Evolutionary conservation across 2,113 vertebrate genomes (phyloP).

Genomic region (Siphamia tubifer): DNA sequence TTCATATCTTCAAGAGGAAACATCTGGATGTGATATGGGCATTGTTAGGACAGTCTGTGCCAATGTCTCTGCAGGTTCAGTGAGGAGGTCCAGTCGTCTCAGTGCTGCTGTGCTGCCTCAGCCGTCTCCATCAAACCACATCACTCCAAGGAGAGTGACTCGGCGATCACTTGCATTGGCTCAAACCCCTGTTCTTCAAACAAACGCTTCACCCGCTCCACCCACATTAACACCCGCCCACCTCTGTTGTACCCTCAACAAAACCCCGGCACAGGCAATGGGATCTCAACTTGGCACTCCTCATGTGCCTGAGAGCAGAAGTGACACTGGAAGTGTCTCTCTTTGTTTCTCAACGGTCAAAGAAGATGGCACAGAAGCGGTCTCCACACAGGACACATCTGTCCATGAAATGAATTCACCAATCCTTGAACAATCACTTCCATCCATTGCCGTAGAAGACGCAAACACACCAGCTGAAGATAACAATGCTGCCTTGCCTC

Average conservation of each 20-base stretch:
- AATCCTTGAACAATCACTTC: neutral
- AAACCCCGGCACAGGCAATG: slow-evolving; percentile 14
- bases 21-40: too few relatives aligned
- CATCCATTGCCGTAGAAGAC: slow-evolving; percentile 12
- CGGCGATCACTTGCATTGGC: slow-evolving; percentile 23
- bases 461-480: neutral
- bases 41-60: too few relatives aligned
- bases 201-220: neutral
- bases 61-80: slow-evolving; percentile 33
- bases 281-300: slow-evolving; percentile 25
- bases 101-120: slow-evolving; percentile 26
- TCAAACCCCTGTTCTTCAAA: slow-evolving; percentile 13
- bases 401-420: neutral
- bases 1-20: too few relatives aligned
- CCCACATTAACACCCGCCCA: neutral
- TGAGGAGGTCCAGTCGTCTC: slow-evolving; percentile 64
- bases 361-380: neutral
- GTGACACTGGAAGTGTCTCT: neutral
- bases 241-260: neutral
- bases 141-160: slow-evolving; percentile 58
- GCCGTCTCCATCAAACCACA: slow-evolving; percentile 45
- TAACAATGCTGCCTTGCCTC: neutral
- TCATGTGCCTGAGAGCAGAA: neutral
- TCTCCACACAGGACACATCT: neutral
- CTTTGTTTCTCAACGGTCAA: slow-evolving; percentile 32